A percentile compares a stretch with the other conserved stretches of the same genome.
Conservation (phyloP, 1,140 invertebrate species). For the Notospermus geniculatus region DNA sequence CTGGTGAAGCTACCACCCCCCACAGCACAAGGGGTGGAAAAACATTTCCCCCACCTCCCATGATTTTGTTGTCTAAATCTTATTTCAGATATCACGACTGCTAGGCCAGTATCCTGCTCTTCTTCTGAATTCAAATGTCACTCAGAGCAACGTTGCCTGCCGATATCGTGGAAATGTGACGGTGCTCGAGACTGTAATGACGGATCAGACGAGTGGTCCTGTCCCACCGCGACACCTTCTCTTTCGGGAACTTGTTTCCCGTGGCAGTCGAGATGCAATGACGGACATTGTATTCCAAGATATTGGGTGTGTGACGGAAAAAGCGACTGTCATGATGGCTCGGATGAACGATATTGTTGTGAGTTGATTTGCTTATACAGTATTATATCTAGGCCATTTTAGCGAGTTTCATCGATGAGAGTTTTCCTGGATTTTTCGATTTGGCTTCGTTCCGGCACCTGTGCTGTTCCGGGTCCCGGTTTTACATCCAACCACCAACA, state of each 20-base stretch:
- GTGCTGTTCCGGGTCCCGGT: too few species aligned
- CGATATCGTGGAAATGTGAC: background rate
- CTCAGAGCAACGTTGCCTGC: background rate
- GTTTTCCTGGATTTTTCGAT: too few species aligned
- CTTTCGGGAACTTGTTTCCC: background rate
- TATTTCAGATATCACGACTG: too few species aligned
- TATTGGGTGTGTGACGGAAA: conserved; percentile 98
- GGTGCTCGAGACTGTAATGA: background rate
- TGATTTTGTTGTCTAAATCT: too few species aligned
- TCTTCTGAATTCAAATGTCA: background rate
- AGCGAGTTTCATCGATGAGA: too few species aligned
- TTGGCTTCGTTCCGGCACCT: too few species aligned
- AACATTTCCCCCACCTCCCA: too few species aligned
- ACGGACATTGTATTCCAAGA: conserved; percentile 87
- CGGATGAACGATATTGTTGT: conserved; percentile 40
- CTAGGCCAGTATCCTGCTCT: background rate
- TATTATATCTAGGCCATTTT: too few species aligned
- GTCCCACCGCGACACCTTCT: background rate
- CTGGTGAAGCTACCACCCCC: too few species aligned
- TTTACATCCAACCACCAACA: too few species aligned
- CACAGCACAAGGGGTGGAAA: too few species aligned
- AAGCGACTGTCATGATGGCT: conserved; percentile 88
- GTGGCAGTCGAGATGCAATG: conserved; percentile 82
- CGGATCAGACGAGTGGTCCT: background rate
- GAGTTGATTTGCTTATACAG: too few species aligned